Conservation (phyloP, 2,797 vertebrate species). For the Peromyscus melanophrys region DNA sequence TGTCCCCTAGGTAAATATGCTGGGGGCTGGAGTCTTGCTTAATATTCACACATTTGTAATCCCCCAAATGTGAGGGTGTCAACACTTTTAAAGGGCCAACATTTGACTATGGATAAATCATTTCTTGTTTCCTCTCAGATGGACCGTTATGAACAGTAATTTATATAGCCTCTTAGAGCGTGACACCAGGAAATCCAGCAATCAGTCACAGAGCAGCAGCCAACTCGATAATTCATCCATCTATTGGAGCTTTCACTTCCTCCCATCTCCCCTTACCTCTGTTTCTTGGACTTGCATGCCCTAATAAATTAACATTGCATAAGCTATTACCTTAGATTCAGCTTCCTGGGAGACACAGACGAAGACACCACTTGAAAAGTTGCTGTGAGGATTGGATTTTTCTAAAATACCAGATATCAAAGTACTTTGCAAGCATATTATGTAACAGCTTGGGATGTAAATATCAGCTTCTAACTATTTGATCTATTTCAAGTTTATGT, state of each 20-base stretch:
- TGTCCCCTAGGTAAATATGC: not conserved
- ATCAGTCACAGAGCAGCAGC: not conserved
- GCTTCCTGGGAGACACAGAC: conserved; percentile 46
- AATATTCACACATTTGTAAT: not conserved
- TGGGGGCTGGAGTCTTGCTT: not conserved
- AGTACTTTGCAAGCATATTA: conserved; percentile 60
- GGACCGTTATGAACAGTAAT: not conserved
- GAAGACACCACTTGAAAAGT: conserved; percentile 48
- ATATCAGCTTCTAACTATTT: conserved; percentile 50
- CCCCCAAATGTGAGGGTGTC: not conserved
- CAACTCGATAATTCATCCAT: not conserved
- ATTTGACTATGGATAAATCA: conserved; percentile 36
- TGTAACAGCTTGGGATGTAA: conserved; percentile 24
- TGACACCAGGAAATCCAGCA: conserved; percentile 40
- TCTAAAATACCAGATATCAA: conserved; percentile 67
- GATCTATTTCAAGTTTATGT: conserved; percentile 61
- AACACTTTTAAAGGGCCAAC: not conserved
- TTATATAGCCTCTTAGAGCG: not conserved
- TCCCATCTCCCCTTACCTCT: not conserved
- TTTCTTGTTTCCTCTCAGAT: not conserved
- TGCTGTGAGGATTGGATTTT: conserved; percentile 34
- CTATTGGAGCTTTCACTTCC: not conserved
- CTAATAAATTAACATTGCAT: conserved; percentile 1
- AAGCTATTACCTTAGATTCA: conserved; percentile 26
- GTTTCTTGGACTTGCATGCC: not conserved